These are phyloP conservation scores for Peromyscus attwateri DNA, from an alignment of 2,797 vertebrate genomes.

Conservation along the genomic window DNA sequence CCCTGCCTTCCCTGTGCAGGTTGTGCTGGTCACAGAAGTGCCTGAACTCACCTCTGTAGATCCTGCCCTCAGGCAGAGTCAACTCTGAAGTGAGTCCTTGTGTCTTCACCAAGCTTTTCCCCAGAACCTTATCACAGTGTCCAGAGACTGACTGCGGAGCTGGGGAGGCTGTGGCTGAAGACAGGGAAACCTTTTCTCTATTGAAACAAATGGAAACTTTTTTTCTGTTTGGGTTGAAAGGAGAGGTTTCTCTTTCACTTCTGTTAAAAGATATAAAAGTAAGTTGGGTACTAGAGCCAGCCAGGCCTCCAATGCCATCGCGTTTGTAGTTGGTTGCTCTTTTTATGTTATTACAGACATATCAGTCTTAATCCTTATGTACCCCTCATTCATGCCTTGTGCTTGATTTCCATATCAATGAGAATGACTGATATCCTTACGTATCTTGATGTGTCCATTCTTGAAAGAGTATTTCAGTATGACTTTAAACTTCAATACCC, in stretches of 20 bases:
- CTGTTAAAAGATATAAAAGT: background rate
- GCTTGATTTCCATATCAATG: background rate
- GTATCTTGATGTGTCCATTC: background rate
- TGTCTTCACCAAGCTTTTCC: background rate
- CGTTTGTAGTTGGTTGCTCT: background rate
- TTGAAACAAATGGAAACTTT: background rate
- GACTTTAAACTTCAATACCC: background rate
- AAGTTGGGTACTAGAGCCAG: background rate
- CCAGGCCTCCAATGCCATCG: background rate
- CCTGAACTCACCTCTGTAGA: fast-evolving
- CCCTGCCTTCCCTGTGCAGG: background rate
- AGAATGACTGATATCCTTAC: background rate
- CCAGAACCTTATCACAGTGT: background rate
- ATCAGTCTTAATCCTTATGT: background rate
- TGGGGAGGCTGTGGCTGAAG: background rate
- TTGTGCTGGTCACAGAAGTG: background rate
- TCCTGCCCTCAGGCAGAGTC: background rate
- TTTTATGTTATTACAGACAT: background rate
- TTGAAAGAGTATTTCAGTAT: background rate
- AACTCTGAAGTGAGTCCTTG: background rate
- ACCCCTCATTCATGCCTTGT: background rate
- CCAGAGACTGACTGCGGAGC: background rate
- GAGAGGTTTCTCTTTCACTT: background rate
- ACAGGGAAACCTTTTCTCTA: too few relatives aligned
- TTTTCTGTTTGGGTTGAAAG: too few relatives aligned